phyloP scores from a whole-genome alignment of 2,797 vertebrate species.

The Ptychadena robeensis region DNA sequence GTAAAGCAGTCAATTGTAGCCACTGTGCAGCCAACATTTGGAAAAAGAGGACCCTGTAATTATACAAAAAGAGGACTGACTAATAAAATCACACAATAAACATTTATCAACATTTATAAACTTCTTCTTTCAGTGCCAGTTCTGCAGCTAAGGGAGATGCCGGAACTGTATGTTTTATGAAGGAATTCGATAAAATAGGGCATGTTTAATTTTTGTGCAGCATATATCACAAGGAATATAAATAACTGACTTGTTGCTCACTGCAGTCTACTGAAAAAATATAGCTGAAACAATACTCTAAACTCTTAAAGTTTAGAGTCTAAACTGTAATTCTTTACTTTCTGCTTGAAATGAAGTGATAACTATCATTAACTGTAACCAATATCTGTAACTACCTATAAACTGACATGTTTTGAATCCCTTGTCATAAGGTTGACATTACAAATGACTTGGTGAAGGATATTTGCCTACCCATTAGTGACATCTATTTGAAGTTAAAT shows the following conservation, averaged over 20 bases:
- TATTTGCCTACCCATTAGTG: slow-evolving; percentile 30
- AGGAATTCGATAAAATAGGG: too few relatives aligned
- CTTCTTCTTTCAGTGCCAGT: too few relatives aligned
- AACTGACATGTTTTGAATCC: not conserved
- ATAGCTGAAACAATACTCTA: not conserved
- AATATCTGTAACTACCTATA: not conserved
- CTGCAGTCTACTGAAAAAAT: not conserved
- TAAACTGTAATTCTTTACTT: not conserved
- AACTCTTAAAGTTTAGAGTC: too few relatives aligned
- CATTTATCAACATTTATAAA: too few relatives aligned
- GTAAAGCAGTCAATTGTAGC: too few relatives aligned
- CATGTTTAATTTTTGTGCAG: not conserved
- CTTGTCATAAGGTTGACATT: slow-evolving; percentile 1
- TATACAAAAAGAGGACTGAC: too few relatives aligned
- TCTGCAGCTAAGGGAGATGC: too few relatives aligned
- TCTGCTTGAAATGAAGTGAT: not conserved
- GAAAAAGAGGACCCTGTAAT: too few relatives aligned
- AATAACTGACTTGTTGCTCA: not conserved
- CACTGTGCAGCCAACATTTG: too few relatives aligned
- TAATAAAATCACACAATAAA: too few relatives aligned
- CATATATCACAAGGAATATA: not conserved
- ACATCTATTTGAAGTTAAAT: slow-evolving; percentile 2
- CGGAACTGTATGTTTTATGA: too few relatives aligned
- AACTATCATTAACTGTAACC: slow-evolving; percentile 10
- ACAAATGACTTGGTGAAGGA: slow-evolving; percentile 11